Evolutionary conservation across 2,113 vertebrate genomes (phyloP).

Genomic region (Mionectes macconnelli): DNA sequence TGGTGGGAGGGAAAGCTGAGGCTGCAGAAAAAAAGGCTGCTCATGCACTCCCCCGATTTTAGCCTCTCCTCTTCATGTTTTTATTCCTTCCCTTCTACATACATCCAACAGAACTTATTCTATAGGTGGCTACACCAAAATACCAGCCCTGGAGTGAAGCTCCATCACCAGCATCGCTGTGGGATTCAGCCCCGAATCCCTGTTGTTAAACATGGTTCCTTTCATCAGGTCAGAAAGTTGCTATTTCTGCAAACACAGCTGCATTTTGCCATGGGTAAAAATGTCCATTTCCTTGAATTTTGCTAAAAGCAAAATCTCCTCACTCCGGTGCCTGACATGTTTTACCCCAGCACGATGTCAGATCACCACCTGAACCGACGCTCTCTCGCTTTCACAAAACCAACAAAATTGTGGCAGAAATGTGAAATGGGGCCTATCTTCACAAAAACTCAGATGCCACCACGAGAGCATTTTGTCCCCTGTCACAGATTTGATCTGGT

Average conservation of each 20-base stretch:
- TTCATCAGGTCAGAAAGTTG: background rate
- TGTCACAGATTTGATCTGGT: background rate
- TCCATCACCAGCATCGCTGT: background rate
- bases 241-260: background rate
- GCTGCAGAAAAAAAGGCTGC: background rate
- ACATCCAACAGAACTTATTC: background rate
- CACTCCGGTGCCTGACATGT: background rate
- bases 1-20: conserved; percentile 6
- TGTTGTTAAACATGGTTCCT: background rate
- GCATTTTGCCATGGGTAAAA: conserved; percentile 38
- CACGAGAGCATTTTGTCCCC: background rate
- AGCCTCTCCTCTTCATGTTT: background rate
- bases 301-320: conserved; percentile 52
- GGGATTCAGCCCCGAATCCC: background rate
- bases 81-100: background rate
- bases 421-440: background rate
- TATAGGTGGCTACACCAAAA: background rate
- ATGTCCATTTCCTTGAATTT: conserved; percentile 46
- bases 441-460: background rate
- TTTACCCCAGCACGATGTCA: background rate
- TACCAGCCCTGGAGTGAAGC: background rate
- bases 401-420: background rate
- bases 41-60: background rate
- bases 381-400: background rate
- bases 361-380: background rate